These are phyloP conservation scores for Lucilia cuprina DNA, from an alignment of 1,140 invertebrate genomes.

Conservation along the genomic window DNA sequence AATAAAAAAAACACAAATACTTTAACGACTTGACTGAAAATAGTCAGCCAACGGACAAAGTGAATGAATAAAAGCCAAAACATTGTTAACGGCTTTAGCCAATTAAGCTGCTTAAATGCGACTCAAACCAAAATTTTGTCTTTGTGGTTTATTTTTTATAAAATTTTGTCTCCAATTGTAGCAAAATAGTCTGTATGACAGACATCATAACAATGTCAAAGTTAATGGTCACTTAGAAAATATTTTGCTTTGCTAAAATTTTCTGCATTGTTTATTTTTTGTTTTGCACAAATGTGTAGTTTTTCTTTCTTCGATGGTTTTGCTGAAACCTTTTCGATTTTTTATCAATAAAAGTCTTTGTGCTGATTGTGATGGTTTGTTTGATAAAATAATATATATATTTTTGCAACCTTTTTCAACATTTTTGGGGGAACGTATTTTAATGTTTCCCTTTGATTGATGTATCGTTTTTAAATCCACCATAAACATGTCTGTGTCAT, in stretches of 20 bases:
- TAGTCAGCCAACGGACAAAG: background rate
- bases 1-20: too few species aligned
- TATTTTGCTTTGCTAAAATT: background rate
- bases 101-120: slow-evolving; percentile 17
- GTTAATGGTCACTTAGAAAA: slow-evolving; percentile 16
- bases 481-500: slow-evolving; percentile 24
- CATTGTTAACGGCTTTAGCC: slow-evolving; percentile 12
- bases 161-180: background rate
- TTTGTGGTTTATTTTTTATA: background rate
- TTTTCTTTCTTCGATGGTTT: background rate
- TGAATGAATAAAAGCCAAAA: background rate
- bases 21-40: background rate
- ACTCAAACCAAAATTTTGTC: slow-evolving; percentile 20
- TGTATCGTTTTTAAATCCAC: slow-evolving; percentile 30
- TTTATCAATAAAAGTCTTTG: slow-evolving; percentile 27
- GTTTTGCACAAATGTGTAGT: background rate
- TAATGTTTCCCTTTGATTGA: slow-evolving; percentile 22
- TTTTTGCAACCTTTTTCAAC: background rate
- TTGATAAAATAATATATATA: background rate
- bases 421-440: background rate
- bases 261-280: background rate
- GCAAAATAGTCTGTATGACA: background rate
- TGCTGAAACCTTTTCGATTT: background rate
- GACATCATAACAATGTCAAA: slow-evolving; percentile 32
- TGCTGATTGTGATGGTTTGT: background rate